Evolutionary conservation across 2,113 vertebrate species (phyloP), one percentile per base, ranked within the genome.

Genomic region (Limnothrissa miodon): DNA sequence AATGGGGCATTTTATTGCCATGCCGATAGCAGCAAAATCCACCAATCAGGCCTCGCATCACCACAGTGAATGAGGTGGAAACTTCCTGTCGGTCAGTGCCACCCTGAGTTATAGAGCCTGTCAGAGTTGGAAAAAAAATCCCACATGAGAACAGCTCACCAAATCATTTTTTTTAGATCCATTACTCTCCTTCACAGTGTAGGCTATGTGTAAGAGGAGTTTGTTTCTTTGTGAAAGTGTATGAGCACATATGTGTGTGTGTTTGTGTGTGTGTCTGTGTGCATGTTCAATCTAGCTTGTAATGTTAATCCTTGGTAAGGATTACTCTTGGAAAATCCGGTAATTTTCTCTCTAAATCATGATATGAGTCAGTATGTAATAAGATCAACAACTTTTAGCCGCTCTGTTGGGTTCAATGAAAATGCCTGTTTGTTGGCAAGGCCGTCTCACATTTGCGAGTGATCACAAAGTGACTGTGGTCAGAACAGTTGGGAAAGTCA

Each of bases 1-100:
- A 84, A 78, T 82, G 83, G 23, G 66, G 70, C 74, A n/a, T 82
- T 82, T 82, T 82, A 83, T 78, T 39, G 25, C 80, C 15, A 29
- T 78, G 78, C 39, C 81, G 48, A 80, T 83, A 45, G 29, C 4
- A 46, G 79, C 48, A 82, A 78, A 29, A 80, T 51, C 80, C 56
- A 70, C 62, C 62, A 70, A 70, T 70, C 25, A 33, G 15, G 62
- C n/a, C 29, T 8, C n/a, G 23, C 23, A 4, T 9, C 29, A 78
- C 53, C n/a, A 39, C 33, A 25, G 44, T 36, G 81, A 78, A 74
- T 10, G 5, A 7, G 19, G 45, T 11, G 4, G 62, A 44, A 66
- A 81, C 25, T 8, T 56, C 42, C 44, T 78, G 62, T 11, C 25
- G 42, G 62, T 10, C 33, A 29, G 62, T 70, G 62, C 62, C 62